Base-by-base conservation (phyloP, 2,888 invertebrate species). In the Acrobasis consociella region DNA sequence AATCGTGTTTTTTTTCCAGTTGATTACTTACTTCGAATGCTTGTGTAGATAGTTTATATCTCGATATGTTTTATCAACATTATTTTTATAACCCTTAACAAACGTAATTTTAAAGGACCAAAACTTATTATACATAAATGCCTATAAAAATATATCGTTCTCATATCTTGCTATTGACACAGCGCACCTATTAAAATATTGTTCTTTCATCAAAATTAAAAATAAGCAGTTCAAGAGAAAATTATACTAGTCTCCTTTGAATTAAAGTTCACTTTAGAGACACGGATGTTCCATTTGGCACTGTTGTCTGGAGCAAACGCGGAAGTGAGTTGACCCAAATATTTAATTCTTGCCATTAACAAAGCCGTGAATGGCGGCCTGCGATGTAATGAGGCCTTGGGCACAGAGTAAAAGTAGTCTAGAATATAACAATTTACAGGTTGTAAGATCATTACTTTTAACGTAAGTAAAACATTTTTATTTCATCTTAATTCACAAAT, bases 281-380 rank as follows among this genome's bases (percentile, higher is more conserved):
- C 39, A 13, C 8, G 39, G 39, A 46, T 42, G 56, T 56, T 56
- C 39, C 56, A 51, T 60, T 60, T 39, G 38, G 49, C 38, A 50
- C 16, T 38, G 11, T 50, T 37, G 8, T 39, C 59, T 50, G 38
- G n/a, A 59, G 46, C 46, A 49, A 50, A 50, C 38, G 16, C 59
- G 22, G 52, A 59, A 59, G 59, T 50, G 59, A 37, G 60, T 39
- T 60, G 60, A 60, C 60, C 60, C 50, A 60, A 60, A 60, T 60
- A 60, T 60, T 60, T 60, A 50, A 60, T 60, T 52, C 51, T 49
- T 60, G 49, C 60, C 37, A 39, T 60, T 38, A 39, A 49, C 49
- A 51, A 60, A 56, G 56, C 56, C 56, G 42, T 56, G 56, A 56
- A 56, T 56, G 46, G 56, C 11, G 56, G 56, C 17, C 17, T 22